phyloP scores from a whole-genome alignment of 1,140 invertebrate genomes.

The Diachasmimorpha longicaudata region DNA sequence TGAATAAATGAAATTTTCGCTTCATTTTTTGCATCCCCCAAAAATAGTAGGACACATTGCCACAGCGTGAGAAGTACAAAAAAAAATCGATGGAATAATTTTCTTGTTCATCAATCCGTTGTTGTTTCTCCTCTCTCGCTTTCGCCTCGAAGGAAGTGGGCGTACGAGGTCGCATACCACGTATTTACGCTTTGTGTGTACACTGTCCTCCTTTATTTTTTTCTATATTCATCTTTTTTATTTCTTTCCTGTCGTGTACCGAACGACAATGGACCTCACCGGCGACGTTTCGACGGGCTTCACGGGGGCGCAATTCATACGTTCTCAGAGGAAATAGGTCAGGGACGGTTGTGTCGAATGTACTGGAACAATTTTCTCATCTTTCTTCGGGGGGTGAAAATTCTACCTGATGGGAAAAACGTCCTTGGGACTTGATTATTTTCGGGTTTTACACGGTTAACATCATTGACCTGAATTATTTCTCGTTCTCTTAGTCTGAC shows the following conservation, averaged over 20 bases:
- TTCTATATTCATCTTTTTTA: not conserved
- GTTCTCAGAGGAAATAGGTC: conserved; percentile 49
- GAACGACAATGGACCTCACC: conserved; percentile 39
- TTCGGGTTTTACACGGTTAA: not conserved
- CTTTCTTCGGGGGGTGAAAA: not conserved
- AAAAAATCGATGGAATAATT: not conserved
- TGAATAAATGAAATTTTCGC: no score
- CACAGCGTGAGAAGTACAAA: not conserved
- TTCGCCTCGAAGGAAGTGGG: conserved; percentile 42
- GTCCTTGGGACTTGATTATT: not conserved
- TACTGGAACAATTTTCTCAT: not conserved
- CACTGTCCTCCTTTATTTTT: conserved; percentile 5
- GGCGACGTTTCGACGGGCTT: conserved; percentile 31
- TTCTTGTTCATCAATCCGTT: not conserved
- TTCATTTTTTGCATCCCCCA: no score
- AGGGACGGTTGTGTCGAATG: conserved; percentile 35
- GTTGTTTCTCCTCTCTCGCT: conserved; percentile 14
- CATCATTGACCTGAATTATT: conserved; percentile 1
- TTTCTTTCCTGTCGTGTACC: conserved; percentile 14
- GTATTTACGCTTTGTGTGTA: conserved; percentile 1
- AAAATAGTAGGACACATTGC: no score
- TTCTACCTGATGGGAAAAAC: not conserved
- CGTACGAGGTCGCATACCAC: conserved; percentile 27
- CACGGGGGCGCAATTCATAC: conserved; percentile 19
- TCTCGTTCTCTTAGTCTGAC: not conserved